Evolutionary conservation across 1,140 invertebrate genomes (phyloP), one percentile per base, ranked within the genome.

Genomic region (Drosophila lowei): DNA sequence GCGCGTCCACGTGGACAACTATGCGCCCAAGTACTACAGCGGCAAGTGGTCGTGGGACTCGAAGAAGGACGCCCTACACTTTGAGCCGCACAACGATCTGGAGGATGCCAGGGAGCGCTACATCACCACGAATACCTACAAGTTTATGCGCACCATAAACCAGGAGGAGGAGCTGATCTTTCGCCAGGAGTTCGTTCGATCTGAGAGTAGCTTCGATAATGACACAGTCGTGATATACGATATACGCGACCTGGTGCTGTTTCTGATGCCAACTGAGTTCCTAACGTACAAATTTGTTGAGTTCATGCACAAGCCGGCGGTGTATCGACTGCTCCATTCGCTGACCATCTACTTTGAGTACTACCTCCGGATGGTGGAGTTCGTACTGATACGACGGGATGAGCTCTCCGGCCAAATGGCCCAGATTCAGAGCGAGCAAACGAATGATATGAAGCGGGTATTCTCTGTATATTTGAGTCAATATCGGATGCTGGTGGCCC

Each of bases 261-360:
- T 91, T 21, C 41, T 91, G 3, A 76, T 90, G 56, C 90, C 90
- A 6, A 52, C 57, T 0, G 78, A 90, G 6, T 77, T 88, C 21
- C 46, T 86, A 13, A 70, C 60, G 3, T 41, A 56, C 11, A 49
- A 60, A n/a, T 91, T 91, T 49, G 41, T 91, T 6, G 67, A 76
- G 5, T 91, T 91, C 15, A 57, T 91, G 44, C 81, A 90, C 38
- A 77, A 66, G 0, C 70, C 81, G 23, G 65, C 78, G 0, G 77
- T 91, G 0, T 72, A 89, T 23, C 50, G 70, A n/a, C 59, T 91
- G 7, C 38, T 91, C 0, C 84, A 90, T 30, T 72, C 90, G 0
- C 60, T 91, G 5, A 66, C 90, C 48, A 91, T 91, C 6, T 91
- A 91, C 67, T 91, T 91, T 9, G 90, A 91, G 50, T 84, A 91